Evolutionary conservation across 2,113 vertebrate genomes (phyloP).

Genomic region (Pholis gunnellus): DNA sequence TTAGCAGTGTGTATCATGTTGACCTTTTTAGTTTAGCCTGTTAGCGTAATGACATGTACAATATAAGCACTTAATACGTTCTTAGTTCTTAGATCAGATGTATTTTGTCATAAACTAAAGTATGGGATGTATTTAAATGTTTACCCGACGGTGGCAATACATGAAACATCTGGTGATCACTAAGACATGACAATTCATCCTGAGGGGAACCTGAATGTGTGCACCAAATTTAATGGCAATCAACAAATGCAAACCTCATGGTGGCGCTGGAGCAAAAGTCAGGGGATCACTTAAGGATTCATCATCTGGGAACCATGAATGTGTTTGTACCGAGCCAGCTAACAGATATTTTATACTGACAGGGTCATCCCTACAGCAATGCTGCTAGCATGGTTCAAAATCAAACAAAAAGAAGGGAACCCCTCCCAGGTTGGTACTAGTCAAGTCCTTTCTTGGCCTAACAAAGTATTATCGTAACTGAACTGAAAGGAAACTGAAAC

Average conservation of each 20-base stretch:
- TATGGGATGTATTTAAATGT: background rate
- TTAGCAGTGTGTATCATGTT: background rate
- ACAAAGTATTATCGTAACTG: background rate
- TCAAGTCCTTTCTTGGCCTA: background rate
- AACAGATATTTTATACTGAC: background rate
- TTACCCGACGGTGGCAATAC: background rate
- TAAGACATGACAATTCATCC: background rate
- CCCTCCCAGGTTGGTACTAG: background rate
- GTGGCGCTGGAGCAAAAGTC: background rate
- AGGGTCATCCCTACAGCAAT: background rate
- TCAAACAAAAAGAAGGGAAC: background rate
- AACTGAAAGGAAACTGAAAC: constrained; percentile 5
- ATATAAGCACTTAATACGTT: background rate
- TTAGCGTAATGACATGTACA: background rate
- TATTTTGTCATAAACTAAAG: background rate
- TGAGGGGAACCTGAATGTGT: background rate
- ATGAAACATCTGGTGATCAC: background rate
- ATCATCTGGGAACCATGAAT: background rate
- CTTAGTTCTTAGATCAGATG: background rate
- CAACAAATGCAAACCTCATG: background rate
- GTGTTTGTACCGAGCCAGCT: background rate
- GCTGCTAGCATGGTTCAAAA: background rate
- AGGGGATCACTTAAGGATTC: background rate
- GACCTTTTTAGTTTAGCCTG: background rate
- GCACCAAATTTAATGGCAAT: background rate